A percentile compares a stretch with the other conserved stretches of the same genome.
These are phyloP conservation scores for Chlorospingus semifuscus DNA, from an alignment of 2,797 vertebrate species.

Conservation along the genomic window DNA sequence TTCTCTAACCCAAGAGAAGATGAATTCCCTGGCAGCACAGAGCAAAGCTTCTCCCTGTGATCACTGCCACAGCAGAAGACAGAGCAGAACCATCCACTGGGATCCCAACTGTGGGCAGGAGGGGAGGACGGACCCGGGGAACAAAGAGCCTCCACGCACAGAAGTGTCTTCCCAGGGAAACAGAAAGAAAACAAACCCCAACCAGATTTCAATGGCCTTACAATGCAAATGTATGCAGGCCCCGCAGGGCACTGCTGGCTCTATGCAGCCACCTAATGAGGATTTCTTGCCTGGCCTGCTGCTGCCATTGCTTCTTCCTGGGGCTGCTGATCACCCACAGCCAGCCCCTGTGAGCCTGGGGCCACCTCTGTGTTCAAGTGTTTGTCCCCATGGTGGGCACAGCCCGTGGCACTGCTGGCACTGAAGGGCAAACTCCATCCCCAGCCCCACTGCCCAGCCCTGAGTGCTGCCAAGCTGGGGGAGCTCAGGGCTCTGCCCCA, in stretches of 20 bases:
- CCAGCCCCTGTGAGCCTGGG: background rate
- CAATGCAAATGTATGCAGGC: conserved; percentile 55
- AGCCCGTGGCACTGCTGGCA: background rate
- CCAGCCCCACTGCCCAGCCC: background rate
- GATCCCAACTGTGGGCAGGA: background rate
- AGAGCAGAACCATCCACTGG: background rate
- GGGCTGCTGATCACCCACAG: background rate
- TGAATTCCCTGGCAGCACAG: background rate
- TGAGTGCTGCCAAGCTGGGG: background rate
- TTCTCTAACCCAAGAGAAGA: background rate
- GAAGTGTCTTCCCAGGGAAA: background rate
- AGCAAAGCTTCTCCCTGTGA: background rate
- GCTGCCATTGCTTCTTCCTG: background rate
- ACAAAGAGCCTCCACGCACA: background rate
- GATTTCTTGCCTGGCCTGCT: background rate
- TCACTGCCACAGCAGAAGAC: background rate
- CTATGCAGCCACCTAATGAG: background rate
- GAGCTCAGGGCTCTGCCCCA: background rate
- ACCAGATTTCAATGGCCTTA: conserved; percentile 18
- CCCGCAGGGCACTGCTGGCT: conserved; percentile 1
- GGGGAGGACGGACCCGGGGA: background rate
- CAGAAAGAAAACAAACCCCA: background rate
- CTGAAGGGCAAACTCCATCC: fast-evolving
- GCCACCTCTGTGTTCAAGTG: fast-evolving
- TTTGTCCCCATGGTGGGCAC: fast-evolving